A percentile compares a stretch with the other conserved stretches of the same genome.
Evolutionary conservation across 2,888 invertebrate genomes (phyloP).

Genomic region (Tipula unca): DNA sequence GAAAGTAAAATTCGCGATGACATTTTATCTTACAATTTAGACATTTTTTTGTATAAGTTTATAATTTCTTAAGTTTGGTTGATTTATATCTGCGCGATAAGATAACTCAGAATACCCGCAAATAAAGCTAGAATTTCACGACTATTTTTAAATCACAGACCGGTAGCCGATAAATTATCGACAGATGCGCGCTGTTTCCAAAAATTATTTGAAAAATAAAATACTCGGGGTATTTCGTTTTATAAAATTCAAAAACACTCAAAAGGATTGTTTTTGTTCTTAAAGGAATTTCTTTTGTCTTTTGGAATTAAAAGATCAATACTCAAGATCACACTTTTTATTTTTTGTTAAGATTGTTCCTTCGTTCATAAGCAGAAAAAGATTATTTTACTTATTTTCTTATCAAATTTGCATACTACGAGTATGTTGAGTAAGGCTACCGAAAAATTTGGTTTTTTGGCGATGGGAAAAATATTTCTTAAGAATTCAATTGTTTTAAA

Average conservation of each 20-base stretch:
- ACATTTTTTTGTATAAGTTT: background rate
- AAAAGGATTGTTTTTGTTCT: background rate
- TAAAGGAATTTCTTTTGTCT: constrained; percentile 17
- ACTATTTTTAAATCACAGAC: background rate
- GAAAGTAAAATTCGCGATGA: background rate
- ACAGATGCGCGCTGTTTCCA: background rate
- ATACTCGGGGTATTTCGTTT: background rate
- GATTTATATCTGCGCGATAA: background rate
- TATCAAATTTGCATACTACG: constrained; percentile 16
- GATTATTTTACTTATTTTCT: background rate
- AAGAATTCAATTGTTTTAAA: background rate
- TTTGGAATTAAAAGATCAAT: constrained; percentile 17
- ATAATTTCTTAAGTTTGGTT: background rate
- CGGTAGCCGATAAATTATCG: background rate
- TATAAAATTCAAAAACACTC: background rate
- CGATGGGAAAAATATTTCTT: background rate
- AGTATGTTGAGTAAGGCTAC: background rate
- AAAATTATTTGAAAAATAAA: background rate
- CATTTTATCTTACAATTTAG: background rate
- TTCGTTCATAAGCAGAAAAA: background rate
- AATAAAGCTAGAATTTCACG: background rate
- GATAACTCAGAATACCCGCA: background rate
- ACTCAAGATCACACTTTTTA: constrained; percentile 15
- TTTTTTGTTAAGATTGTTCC: background rate
- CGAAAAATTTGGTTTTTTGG: background rate